Conservation (phyloP, 2,888 invertebrate species). For the Aphrophora alni region DNA sequence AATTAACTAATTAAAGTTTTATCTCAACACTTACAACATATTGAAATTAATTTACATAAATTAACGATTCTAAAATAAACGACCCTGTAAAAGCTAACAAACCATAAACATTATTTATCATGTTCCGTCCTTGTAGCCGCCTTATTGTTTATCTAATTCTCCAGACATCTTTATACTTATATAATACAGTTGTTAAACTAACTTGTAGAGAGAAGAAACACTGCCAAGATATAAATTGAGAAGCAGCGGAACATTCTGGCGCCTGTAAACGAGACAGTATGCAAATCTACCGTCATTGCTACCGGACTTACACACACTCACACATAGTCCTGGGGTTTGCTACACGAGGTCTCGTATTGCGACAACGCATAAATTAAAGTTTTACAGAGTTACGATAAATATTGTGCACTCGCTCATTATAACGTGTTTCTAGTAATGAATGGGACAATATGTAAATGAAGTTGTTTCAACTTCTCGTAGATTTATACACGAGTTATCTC, state of each 20-base stretch:
- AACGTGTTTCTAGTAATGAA: neutral
- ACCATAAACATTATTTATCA: too few species aligned
- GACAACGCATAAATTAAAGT: neutral
- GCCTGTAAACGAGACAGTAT: neutral
- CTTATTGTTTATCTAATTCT: too few species aligned
- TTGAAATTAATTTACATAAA: too few species aligned
- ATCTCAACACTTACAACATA: too few species aligned
- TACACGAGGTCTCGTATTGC: too few species aligned
- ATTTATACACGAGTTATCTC: neutral
- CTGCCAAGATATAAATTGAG: neutral
- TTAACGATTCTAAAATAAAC: too few species aligned
- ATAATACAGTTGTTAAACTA: neutral
- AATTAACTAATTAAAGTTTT: too few species aligned
- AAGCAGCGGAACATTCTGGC: neutral
- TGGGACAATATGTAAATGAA: neutral
- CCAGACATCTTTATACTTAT: too few species aligned
- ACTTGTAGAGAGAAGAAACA: neutral
- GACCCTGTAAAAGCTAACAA: too few species aligned
- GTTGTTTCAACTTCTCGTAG: neutral
- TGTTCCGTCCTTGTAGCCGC: too few species aligned
- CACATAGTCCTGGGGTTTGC: neutral
- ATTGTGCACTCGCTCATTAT: neutral
- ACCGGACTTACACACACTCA: neutral
- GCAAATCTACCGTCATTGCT: neutral
- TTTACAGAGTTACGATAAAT: neutral